These are phyloP conservation scores for Prietella phreatophila DNA, from an alignment of 2,113 vertebrate genomes.

Conservation along the genomic window DNA sequence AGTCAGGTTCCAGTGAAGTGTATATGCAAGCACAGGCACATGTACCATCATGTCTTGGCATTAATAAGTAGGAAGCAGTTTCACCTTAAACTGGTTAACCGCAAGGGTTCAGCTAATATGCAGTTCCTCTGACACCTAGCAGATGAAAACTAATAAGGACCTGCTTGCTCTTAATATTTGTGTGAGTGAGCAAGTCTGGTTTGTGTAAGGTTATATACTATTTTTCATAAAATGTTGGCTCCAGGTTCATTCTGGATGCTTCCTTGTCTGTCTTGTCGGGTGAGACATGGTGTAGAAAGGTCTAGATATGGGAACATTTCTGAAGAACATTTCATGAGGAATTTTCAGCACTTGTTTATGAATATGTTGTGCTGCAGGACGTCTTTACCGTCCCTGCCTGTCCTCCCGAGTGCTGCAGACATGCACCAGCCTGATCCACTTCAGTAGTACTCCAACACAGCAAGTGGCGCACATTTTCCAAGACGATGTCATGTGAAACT, in stretches of 20 bases:
- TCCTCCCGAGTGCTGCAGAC: conserved; percentile 5
- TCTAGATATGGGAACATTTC: not conserved
- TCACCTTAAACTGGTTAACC: not conserved
- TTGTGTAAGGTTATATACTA: not conserved
- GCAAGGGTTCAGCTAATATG: not conserved
- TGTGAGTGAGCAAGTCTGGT: not conserved
- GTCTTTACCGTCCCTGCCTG: not conserved
- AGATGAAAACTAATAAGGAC: not conserved
- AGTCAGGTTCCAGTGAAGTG: not conserved
- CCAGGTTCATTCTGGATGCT: not conserved
- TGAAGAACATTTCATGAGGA: conserved; percentile 27
- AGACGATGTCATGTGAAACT: conserved; percentile 36
- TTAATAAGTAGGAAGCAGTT: not conserved
- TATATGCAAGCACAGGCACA: not conserved
- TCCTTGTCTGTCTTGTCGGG: not conserved
- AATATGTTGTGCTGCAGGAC: conserved; percentile 6
- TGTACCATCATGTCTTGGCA: not conserved
- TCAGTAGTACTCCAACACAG: conserved; percentile 15
- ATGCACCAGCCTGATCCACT: conserved; percentile 20
- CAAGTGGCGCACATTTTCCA: conserved; percentile 29
- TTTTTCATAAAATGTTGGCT: not conserved
- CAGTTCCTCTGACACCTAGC: not conserved
- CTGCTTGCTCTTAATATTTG: not conserved
- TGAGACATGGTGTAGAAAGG: not conserved
- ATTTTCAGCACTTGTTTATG: conserved; percentile 46